Evolutionary conservation across 2,113 vertebrate genomes (phyloP), one percentile per base, ranked within the genome.

Genomic region (Benthochromis sp.): DNA sequence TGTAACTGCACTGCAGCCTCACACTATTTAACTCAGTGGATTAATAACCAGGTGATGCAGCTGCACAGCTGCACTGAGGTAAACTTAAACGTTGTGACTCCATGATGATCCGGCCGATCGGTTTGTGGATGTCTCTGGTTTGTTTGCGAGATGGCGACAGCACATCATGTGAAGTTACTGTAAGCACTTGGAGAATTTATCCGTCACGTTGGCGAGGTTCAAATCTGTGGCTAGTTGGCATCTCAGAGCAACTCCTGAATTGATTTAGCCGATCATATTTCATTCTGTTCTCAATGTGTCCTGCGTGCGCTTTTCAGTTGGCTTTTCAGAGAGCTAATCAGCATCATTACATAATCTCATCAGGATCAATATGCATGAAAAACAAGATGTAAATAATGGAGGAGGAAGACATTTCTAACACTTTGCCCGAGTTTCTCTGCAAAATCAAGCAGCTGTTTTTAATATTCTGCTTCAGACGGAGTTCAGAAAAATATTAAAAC

Each of bases 31-130:
- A 76, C 40, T 76, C 14, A 1, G 8, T 29, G 69, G 40, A 76
- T 47, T 47, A 19, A 47, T 47, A 47, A 47, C 24, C 69, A 47
- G 69, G 14, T 3, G 14, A 31, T 31, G 43, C 24, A 78, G 27
- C 43, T 19, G 9, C 17, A 38, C 9, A n/a, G 61, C 31, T 19
- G 27, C 16, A 1, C 10, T 31, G 10, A 78, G 27, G 17, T 78
- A 78, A 78, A n/a, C 9, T 0, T 47, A 76, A 50, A 78, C 4
- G 6, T 29, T 76, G 24, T 1, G 24, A 31, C 40, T 76, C 43
- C 43, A 19, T 4, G 24, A 47, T 2, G 24, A 76, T 29, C 14
- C 1, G 17, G 1, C 1, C 2, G 6, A 31, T 50, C 6, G 3
- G 6, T 31, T 50, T 45, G 40, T 17, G 8, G 1, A 10, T 5